A percentile compares a stretch with the other conserved stretches of the same genome.
Conservation (phyloP, 2,113 vertebrate genomes). For the Phyllostomus discolor region DNA sequence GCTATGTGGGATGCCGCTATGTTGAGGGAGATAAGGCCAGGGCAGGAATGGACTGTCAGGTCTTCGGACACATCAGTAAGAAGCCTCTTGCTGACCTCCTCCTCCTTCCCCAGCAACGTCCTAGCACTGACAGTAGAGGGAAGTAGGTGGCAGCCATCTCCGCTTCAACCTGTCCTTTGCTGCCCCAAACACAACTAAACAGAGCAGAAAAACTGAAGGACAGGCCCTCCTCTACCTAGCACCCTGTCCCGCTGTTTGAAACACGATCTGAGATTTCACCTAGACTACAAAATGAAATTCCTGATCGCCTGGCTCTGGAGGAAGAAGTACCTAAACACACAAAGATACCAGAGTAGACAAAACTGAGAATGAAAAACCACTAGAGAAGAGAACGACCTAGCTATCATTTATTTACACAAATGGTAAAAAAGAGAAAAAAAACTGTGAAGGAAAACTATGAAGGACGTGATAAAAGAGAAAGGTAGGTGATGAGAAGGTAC, state of each 20-base stretch:
- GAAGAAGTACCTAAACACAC: rapidly evolving
- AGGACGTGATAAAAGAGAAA: rapidly evolving
- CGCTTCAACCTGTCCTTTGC: background rate
- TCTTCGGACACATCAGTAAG: background rate
- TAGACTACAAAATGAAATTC: background rate
- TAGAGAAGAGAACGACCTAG: background rate
- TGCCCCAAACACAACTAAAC: background rate
- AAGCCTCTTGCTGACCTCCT: background rate
- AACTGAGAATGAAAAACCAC: background rate
- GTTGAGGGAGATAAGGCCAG: background rate
- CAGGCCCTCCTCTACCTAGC: background rate
- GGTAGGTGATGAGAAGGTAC: rapidly evolving
- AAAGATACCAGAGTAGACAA: background rate
- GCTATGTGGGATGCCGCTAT: background rate
- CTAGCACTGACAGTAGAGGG: rapidly evolving
- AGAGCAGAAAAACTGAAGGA: background rate
- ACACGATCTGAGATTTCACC: background rate
- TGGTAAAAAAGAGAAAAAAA: background rate
- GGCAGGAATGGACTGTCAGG: background rate
- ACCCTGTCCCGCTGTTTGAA: background rate
- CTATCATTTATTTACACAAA: rapidly evolving
- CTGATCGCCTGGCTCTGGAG: rapidly evolving
- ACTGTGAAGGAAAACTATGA: rapidly evolving
- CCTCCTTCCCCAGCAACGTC: background rate
- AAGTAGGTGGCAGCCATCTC: background rate